Base-by-base conservation (phyloP, 2,113 vertebrate genomes). In the Mastomys natalensis region DNA sequence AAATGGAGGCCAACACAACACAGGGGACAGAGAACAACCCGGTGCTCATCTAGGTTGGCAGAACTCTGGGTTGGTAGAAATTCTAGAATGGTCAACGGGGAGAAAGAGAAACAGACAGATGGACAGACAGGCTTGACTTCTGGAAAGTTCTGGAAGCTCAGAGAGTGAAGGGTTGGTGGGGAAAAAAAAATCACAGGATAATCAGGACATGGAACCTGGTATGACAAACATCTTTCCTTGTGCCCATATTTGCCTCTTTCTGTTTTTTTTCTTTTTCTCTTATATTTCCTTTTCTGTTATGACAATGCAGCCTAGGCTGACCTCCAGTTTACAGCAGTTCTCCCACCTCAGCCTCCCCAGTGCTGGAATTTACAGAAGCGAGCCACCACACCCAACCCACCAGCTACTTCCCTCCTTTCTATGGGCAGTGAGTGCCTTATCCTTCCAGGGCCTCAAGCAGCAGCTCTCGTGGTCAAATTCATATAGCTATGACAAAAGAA, bases 41-140 rank as follows among this genome's bases (percentile, higher is more conserved):
- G 7, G 10, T 16, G 4, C 22, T 34, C 29, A 48, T 72, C 70
- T 77, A 37, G 55, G 81, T 87, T 76, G 70, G 58, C 48, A 90
- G 87, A 84, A 78, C 26, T 82, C 60, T 77, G 37, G 55, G 76
- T 87, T 76, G 70, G 58, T 55, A 90, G 87, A 84, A 78, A 88
- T 29, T 48, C 24, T 37, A 89, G 40, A 62, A 62, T 3, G 21
- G 53, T 0, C 80, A 60, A 1, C 62, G 13, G 55, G 37, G 21
- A 64, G 29, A 81, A 31, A n/a, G 51, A 31, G 29, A 53, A 40
- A 60, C 26, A 34, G 7, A 16, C 31, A 40, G 43, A 29, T 13
- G 3, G 12, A n/a, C 13, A 22, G 19, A 37, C 26, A 19, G 43
- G 64, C 43, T 62, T 55, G 37, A 58, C 48, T 73, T 92, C n/a